phyloP scores from a whole-genome alignment of 2,888 invertebrate species.

The Ennomos erosarius region DNA sequence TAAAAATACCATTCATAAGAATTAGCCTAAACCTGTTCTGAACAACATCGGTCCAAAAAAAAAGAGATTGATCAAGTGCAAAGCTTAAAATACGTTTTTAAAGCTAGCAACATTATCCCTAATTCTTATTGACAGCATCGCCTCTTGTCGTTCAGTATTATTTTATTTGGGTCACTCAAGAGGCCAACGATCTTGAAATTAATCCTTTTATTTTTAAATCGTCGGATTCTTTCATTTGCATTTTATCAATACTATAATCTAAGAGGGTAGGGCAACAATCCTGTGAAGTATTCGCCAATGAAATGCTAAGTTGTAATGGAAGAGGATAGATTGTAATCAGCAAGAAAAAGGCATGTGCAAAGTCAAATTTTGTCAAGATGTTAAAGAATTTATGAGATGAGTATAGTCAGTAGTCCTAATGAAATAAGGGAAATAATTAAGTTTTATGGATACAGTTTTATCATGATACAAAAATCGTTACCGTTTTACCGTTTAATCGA shows the following conservation, averaged over 20 bases:
- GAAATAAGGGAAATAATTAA: too few relatives aligned
- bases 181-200: conserved; percentile 71
- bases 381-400: conserved; percentile 22
- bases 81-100: conserved; percentile 50
- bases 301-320: conserved; percentile 69
- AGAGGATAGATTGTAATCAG: conserved; percentile 53
- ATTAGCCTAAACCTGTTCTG: conserved; percentile 39
- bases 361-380: conserved; percentile 40
- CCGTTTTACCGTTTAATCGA: conserved; percentile 4
- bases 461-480: background rate
- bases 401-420: too few relatives aligned
- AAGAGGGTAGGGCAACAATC: conserved; percentile 71
- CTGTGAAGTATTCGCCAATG: conserved; percentile 77
- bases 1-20: conserved; percentile 44
- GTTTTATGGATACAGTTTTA: too few relatives aligned
- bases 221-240: conserved; percentile 75
- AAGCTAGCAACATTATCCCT: conserved; percentile 72
- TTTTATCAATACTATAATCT: conserved; percentile 78
- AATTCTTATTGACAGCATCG: conserved; percentile 77
- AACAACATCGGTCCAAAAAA: conserved; percentile 31
- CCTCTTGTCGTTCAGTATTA: conserved; percentile 67
- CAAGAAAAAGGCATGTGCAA: conserved; percentile 47
- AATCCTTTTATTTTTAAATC: conserved; percentile 77
- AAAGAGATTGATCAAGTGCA: conserved; percentile 40
- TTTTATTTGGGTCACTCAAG: conserved; percentile 81